Evolutionary conservation across 2,113 vertebrate genomes (phyloP).

Genomic region (Dasyurus viverrinus): DNA sequence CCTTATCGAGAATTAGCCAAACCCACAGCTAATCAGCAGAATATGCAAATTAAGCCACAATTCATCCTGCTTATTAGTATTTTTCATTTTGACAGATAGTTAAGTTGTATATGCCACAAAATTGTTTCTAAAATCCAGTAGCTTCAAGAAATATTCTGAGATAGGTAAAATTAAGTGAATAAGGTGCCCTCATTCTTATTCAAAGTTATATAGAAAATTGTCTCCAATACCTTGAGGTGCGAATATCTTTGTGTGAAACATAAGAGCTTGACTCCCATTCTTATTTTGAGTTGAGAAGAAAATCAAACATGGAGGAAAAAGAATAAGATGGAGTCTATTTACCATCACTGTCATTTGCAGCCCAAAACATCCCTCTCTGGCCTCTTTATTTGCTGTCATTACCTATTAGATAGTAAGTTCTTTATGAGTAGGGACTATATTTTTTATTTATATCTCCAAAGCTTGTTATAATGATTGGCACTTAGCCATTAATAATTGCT

Average conservation of each 20-base stretch:
- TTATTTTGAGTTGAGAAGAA: neutral
- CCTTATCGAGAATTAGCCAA: slow-evolving; percentile 47
- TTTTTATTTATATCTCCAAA: neutral
- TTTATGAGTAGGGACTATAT: neutral
- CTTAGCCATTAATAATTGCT: neutral
- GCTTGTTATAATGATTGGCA: neutral
- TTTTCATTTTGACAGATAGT: slow-evolving; percentile 43
- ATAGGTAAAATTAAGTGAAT: neutral
- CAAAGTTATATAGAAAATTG: slow-evolving; percentile 17
- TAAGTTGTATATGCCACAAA: slow-evolving; percentile 12
- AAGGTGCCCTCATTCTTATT: neutral
- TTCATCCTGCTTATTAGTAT: slow-evolving; percentile 6
- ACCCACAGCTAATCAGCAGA: slow-evolving; percentile 33
- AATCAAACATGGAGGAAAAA: neutral
- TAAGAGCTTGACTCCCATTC: neutral
- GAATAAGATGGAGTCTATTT: neutral
- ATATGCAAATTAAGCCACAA: slow-evolving; percentile 46
- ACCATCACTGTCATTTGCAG: neutral
- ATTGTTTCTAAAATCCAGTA: slow-evolving; percentile 29
- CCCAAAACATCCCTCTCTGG: neutral
- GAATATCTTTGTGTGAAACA: neutral
- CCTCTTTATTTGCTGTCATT: neutral
- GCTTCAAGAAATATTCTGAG: neutral
- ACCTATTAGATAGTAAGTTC: neutral
- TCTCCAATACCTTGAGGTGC: neutral